Base-by-base conservation (phyloP, 2,888 invertebrate species). In the Drosophila incognita region DNA sequence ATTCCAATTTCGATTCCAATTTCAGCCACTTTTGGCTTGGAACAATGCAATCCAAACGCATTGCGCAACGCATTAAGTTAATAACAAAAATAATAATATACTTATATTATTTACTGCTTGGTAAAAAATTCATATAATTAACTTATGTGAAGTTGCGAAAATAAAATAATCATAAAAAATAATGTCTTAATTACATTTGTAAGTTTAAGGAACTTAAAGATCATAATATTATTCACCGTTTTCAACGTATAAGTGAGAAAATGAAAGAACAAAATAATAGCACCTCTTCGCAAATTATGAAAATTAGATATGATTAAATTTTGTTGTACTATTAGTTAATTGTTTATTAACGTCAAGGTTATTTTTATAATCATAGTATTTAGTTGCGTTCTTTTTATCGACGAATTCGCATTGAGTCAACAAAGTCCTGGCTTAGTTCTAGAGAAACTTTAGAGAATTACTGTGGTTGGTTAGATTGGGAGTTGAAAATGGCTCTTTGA, bases 1-100 rank as follows among this genome's bases (percentile, higher is more conserved):
- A 75, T 64, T 65, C 31, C 61, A 76, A 56, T 42, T 46, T n/a
- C 29, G 38, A 38, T 73, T 60, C 73, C 61, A 46, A 46, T 46
- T 24, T n/a, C 15, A 76, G 54, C 38, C 21, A 74, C 15, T 66
- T 48, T 78, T 60, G 69, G 42, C 65, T 51, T 60, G 65, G 58
- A 81, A 83, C 81, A 46, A 7, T 46, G 15, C 15, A 83, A 74
- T 86, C 64, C 66, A 66, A 70, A 71, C 64, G 58, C 67, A 56
- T 88, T 85, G 81, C 83, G 81, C 78, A 83, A 88, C 80, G 79
- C 69, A 57, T 73, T 61, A 24, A 71, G 74, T 69, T 69, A 42
- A 42, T 73, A 66, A 78, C 54, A 68, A 68, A 63, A 62, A 68
- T 33, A 57, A 67, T 27, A 35, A 54, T 46, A 59, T 27, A 42